Conservation (phyloP, 2,113 vertebrate genomes). For the Trichechus manatus region DNA sequence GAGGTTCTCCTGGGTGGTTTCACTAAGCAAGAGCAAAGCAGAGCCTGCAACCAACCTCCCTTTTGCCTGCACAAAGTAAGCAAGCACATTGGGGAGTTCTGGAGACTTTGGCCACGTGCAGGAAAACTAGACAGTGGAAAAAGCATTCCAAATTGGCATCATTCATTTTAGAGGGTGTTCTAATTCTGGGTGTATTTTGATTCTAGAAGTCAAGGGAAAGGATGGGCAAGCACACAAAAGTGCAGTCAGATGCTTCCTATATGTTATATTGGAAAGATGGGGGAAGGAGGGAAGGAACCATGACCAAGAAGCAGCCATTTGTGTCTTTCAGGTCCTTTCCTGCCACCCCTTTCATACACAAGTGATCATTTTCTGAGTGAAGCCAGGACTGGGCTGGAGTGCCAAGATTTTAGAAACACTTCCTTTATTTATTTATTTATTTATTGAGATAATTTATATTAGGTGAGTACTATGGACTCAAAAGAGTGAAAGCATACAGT, state of each 20-base stretch:
- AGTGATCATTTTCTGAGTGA: neutral
- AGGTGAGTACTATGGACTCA: slow-evolving; percentile 17
- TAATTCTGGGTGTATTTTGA: neutral
- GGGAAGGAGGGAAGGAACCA: neutral
- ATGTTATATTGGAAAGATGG: neutral
- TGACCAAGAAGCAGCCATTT: neutral
- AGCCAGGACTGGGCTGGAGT: neutral
- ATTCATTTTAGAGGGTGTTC: neutral
- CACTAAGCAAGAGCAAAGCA: slow-evolving; percentile 34
- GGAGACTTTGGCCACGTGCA: neutral
- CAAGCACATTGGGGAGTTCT: neutral
- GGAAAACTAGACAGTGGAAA: neutral
- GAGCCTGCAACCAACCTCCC: neutral
- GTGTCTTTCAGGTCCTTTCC: neutral
- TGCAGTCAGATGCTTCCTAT: neutral
- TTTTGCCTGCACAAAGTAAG: neutral
- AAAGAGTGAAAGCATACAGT: neutral
- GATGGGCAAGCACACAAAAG: neutral
- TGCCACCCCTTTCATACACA: neutral
- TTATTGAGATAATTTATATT: neutral
- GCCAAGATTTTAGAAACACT: neutral
- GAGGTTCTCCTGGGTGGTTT: neutral
- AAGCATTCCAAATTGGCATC: neutral
- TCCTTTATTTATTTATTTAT: neutral
- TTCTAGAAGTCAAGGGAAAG: neutral